These are phyloP conservation scores for Gobio occitaniae DNA, from an alignment of 2,797 vertebrate genomes.

Conservation along the genomic window DNA sequence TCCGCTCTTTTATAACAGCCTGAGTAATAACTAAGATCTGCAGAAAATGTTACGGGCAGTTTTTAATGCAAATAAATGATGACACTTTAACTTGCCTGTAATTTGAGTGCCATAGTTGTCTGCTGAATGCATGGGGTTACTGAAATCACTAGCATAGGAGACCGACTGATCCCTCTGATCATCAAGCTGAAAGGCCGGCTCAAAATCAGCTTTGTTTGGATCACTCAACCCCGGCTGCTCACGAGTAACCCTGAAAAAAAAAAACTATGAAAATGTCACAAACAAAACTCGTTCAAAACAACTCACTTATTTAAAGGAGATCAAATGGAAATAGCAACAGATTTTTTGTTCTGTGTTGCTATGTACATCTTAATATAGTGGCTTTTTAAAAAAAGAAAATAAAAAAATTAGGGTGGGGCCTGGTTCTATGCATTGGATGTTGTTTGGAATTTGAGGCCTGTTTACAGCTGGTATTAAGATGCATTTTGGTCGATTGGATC, in stretches of 20 bases:
- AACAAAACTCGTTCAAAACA: not conserved
- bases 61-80: not conserved
- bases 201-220: slow-evolving; percentile 61
- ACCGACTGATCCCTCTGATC: slow-evolving; percentile 48
- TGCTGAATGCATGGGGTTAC: slow-evolving; percentile 21
- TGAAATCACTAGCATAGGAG: slow-evolving; percentile 32
- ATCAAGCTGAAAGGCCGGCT: slow-evolving; percentile 43
- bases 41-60: not conserved
- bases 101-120: not conserved
- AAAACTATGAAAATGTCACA: slow-evolving; percentile 53
- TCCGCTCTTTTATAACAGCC: not conserved
- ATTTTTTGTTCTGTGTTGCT: not conserved
- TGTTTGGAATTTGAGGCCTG: no score
- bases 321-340: not conserved
- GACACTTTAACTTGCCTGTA: not conserved
- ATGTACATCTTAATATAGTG: no score
- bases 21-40: not conserved
- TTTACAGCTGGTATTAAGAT: no score
- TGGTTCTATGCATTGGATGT: no score
- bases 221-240: slow-evolving; percentile 69
- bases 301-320: not conserved
- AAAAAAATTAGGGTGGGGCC: no score
- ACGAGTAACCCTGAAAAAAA: slow-evolving; percentile 51
- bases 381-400: no score
- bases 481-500: no score